Percentiles rank a stretch among this genome's conserved stretches.
Conservation (phyloP, 2,113 vertebrate species). For the Mola mola region DNA sequence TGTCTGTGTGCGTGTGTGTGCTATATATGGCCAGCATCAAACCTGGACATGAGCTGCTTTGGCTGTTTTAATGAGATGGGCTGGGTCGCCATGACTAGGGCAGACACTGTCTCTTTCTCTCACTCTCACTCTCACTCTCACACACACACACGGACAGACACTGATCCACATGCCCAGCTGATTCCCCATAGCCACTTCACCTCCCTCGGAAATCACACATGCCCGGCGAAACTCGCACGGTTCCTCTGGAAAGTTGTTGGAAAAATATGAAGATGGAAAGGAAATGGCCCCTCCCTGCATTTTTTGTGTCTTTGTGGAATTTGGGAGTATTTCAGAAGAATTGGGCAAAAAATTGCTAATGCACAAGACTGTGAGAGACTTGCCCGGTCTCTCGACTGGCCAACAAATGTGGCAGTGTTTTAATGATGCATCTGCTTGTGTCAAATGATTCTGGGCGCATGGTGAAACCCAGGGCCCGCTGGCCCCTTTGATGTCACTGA, state of each 20-base stretch:
- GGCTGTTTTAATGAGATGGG: constrained; percentile 79
- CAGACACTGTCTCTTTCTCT: constrained; percentile 29
- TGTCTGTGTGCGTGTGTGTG: constrained; percentile 51
- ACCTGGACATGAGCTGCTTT: constrained; percentile 64
- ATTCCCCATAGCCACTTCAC: constrained; percentile 24
- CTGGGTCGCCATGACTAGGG: constrained; percentile 59
- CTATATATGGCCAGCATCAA: constrained; percentile 48
- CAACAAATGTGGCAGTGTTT: constrained; percentile 76
- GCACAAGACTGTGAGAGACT: constrained; percentile 52
- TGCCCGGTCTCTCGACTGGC: constrained; percentile 64
- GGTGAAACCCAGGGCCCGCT: constrained; percentile 78
- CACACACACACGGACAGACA: constrained; percentile 36
- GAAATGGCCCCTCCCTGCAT: constrained; percentile 29
- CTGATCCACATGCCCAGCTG: constrained; percentile 37
- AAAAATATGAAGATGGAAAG: constrained; percentile 45
- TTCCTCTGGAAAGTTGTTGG: constrained; percentile 37
- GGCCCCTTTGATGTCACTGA: constrained; percentile 78
- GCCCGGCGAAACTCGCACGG: constrained; percentile 59
- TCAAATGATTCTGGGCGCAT: constrained; percentile 84
- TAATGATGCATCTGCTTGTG: constrained; percentile 85
- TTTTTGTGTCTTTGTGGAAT: constrained; percentile 63
- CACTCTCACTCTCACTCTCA: constrained; percentile 12
- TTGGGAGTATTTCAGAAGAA: constrained; percentile 50
- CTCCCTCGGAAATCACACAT: constrained; percentile 51
- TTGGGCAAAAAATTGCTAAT: constrained; percentile 58